Evolutionary conservation across 1,140 invertebrate genomes (phyloP).

Genomic region (Homarus americanus): DNA sequence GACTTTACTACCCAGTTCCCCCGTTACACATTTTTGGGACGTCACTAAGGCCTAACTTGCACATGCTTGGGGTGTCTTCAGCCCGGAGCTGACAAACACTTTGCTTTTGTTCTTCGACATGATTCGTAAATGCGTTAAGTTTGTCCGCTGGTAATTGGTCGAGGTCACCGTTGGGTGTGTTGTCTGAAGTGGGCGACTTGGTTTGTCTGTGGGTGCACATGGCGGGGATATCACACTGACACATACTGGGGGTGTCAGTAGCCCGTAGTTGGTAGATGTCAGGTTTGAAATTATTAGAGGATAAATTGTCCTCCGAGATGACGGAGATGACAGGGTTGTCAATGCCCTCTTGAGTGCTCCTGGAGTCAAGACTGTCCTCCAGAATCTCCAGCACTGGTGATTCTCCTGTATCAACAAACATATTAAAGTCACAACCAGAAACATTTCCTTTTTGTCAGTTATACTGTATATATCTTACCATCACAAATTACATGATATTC

Average conservation of each 20-base stretch:
- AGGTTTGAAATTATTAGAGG: not conserved
- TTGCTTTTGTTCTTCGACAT: not conserved
- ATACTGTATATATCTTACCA: too few relatives aligned
- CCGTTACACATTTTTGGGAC: not conserved
- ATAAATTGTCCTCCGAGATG: not conserved
- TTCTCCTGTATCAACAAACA: not conserved
- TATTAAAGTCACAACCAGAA: too few relatives aligned
- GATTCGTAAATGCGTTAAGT: not conserved
- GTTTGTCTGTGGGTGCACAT: not conserved
- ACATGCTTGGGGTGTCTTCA: not conserved
- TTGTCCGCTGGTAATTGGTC: not conserved
- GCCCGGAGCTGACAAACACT: not conserved
- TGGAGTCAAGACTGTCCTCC: slow-evolving; percentile 15
- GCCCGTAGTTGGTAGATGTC: not conserved
- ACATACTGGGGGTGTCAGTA: not conserved
- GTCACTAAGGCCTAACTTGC: not conserved
- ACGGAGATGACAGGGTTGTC: slow-evolving; percentile 35
- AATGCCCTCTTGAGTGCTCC: not conserved
- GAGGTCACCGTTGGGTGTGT: not conserved
- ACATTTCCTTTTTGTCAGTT: too few relatives aligned
- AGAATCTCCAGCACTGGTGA: slow-evolving; percentile 11
- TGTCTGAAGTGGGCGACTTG: not conserved
- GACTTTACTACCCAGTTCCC: not conserved
- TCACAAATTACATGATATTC: too few relatives aligned
- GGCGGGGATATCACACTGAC: not conserved